A percentile compares a stretch with the other conserved stretches of the same genome.
Evolutionary conservation across 2,113 vertebrate species (phyloP).

Genomic region (Balaeniceps rex): DNA sequence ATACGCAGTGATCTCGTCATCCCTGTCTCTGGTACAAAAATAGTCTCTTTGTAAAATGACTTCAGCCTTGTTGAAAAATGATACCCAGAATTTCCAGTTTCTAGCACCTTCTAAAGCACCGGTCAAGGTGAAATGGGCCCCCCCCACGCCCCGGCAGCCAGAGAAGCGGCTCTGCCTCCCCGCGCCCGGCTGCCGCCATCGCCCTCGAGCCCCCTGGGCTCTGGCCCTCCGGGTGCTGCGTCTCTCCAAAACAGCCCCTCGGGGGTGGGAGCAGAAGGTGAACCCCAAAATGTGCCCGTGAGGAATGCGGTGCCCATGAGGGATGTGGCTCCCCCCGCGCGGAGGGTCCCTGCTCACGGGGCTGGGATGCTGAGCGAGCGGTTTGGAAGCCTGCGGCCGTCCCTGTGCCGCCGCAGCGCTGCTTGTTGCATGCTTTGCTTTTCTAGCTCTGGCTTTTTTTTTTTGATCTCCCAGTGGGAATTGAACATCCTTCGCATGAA

Average conservation of each 20-base stretch:
- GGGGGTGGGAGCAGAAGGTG: neutral
- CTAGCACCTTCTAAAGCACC: neutral
- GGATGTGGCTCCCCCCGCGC: accelerated
- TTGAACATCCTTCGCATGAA: neutral
- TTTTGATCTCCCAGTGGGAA: neutral
- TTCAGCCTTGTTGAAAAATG: neutral
- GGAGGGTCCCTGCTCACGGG: accelerated
- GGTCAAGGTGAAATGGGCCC: neutral
- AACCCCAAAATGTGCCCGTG: accelerated
- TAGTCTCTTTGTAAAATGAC: neutral
- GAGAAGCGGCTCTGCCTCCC: neutral
- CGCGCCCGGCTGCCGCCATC: neutral
- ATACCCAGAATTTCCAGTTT: neutral
- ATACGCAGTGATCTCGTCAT: conserved; percentile 15
- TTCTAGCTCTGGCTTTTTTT: neutral
- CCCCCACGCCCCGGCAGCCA: neutral
- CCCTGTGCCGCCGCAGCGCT: neutral
- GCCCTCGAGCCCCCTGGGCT: accelerated
- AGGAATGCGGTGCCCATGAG: accelerated
- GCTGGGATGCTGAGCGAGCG: neutral
- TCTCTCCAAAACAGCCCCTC: neutral
- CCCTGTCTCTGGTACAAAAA: conserved; percentile 27
- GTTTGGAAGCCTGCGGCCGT: accelerated
- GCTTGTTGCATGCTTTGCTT: neutral
- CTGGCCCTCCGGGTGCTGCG: neutral